phyloP scores from a whole-genome alignment of 2,113 vertebrate genomes.

The Hippocampus guttulatus region DNA sequence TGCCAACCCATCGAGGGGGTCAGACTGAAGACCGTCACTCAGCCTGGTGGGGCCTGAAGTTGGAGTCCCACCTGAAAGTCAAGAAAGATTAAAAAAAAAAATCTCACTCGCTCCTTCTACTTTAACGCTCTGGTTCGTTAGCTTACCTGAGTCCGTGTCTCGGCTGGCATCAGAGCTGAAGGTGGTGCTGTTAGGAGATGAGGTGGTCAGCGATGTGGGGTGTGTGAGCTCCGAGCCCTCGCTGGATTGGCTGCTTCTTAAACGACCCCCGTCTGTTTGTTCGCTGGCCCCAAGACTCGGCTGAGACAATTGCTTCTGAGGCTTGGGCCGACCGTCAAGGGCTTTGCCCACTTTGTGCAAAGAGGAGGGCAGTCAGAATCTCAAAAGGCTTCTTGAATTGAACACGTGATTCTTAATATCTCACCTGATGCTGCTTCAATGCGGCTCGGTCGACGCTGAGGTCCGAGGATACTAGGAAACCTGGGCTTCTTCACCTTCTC shows the following conservation, averaged over 20 bases:
- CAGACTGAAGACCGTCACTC: conserved; percentile 74
- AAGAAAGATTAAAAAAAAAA: neutral
- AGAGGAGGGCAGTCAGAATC: neutral
- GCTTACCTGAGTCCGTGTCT: conserved; percentile 66
- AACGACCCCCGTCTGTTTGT: conserved; percentile 72
- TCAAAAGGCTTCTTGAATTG: neutral
- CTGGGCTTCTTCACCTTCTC: conserved; percentile 89
- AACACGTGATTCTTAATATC: conserved; percentile 20
- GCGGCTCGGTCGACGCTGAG: conserved; percentile 83
- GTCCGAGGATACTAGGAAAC: conserved; percentile 86
- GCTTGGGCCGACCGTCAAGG: conserved; percentile 79
- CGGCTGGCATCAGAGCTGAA: conserved; percentile 73
- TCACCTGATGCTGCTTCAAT: conserved; percentile 84
- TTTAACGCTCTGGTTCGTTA: neutral
- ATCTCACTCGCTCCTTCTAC: neutral
- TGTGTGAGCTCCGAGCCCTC: conserved; percentile 78
- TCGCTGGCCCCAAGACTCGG: conserved; percentile 77
- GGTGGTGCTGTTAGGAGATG: conserved; percentile 61
- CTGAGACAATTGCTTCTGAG: conserved; percentile 82
- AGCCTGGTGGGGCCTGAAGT: conserved; percentile 67
- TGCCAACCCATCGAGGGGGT: conserved; percentile 74
- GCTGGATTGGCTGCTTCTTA: conserved; percentile 75
- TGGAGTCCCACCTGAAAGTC: conserved; percentile 22
- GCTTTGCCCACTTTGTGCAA: conserved; percentile 76
- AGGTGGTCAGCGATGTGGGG: conserved; percentile 63